Conservation (phyloP, 2,797 vertebrate species). For the Acropternis orthonyx region DNA sequence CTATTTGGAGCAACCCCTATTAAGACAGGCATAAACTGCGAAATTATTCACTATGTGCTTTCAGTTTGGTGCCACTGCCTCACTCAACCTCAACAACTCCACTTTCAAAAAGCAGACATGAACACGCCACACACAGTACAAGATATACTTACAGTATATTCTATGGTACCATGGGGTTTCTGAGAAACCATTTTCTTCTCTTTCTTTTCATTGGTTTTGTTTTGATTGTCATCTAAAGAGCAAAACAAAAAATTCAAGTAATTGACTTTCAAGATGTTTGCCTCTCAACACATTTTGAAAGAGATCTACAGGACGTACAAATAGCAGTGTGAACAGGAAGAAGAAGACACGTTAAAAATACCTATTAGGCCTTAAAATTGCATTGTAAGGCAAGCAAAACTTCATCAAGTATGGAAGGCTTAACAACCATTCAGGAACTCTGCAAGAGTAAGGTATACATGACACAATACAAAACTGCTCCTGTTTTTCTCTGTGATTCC, state of each 20-base stretch:
- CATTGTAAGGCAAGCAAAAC: neutral
- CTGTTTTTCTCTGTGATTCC: neutral
- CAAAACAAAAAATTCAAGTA: neutral
- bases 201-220: conserved; percentile 83
- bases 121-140: neutral
- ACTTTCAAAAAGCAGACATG: neutral
- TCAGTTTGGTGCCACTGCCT: neutral
- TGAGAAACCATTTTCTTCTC: conserved; percentile 86
- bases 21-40: neutral
- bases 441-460: accelerated
- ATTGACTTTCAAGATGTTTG: neutral
- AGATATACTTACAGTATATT: conserved; percentile 86
- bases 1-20: neutral
- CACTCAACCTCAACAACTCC: neutral
- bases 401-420: neutral
- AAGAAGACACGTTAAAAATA: neutral
- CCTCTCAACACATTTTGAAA: neutral
- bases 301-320: neutral
- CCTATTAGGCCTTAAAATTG: neutral
- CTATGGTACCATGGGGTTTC: conserved; percentile 87
- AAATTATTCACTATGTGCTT: neutral
- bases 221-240: conserved; percentile 82
- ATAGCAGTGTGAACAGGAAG: neutral
- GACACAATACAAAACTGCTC: neutral
- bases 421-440: neutral